phyloP scores from a whole-genome alignment of 2,797 vertebrate genomes.

The Lycodopsis pacificus region DNA sequence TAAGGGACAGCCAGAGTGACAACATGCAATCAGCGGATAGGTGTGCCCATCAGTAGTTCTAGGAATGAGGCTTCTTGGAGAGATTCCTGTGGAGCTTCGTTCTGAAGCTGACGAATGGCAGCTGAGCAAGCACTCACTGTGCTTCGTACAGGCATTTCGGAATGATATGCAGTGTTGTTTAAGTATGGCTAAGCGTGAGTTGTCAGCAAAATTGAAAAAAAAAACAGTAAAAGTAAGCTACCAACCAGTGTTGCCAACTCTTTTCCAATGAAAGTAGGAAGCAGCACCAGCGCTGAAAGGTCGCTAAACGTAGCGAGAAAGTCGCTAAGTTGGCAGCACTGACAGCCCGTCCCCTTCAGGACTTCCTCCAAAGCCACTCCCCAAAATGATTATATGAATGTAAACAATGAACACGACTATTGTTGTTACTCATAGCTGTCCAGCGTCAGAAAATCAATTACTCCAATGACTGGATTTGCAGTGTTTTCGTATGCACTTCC shows the following conservation, averaged over 20 bases:
- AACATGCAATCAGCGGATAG: slow-evolving; percentile 48
- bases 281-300: neutral
- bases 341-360: neutral
- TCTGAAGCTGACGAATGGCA: slow-evolving; percentile 19
- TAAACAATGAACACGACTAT: neutral
- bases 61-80: slow-evolving; percentile 25
- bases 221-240: neutral
- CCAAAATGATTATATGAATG: neutral
- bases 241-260: neutral
- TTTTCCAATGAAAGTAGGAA: neutral
- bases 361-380: neutral
- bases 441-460: slow-evolving; percentile 49
- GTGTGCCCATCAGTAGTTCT: slow-evolving; percentile 35
- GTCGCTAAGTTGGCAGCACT: neutral
- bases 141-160: slow-evolving; percentile 13
- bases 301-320: neutral
- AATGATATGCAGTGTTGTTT: slow-evolving; percentile 6
- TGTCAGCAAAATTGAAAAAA: neutral
- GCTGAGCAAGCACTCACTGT: slow-evolving; percentile 6
- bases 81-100: slow-evolving; percentile 22
- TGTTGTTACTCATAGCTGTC: neutral
- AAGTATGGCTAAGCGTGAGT: neutral
- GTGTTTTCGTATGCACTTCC: slow-evolving; percentile 26
- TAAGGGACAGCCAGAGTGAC: slow-evolving; percentile 40
- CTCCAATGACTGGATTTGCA: slow-evolving; percentile 26